A percentile compares a stretch with the other conserved stretches of the same genome.
These are phyloP conservation scores for Platycercus adscitus DNA, from an alignment of 2,113 vertebrate genomes.

Conservation along the genomic window DNA sequence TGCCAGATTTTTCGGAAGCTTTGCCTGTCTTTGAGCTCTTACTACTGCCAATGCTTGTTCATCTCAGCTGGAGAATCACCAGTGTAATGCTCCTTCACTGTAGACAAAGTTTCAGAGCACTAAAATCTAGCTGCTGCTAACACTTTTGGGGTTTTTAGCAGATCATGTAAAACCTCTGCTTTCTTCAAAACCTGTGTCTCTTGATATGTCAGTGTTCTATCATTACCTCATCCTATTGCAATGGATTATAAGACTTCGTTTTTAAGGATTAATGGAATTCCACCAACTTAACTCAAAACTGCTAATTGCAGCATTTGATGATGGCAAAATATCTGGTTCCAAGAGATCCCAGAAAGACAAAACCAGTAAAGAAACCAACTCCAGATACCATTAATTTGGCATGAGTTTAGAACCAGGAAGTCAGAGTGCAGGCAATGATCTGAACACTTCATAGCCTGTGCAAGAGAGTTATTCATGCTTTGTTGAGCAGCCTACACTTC, in stretches of 20 bases:
- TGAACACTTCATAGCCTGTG: background rate
- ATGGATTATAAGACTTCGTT: background rate
- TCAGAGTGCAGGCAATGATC: background rate
- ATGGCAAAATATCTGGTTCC: background rate
- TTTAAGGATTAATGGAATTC: background rate
- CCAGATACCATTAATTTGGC: background rate
- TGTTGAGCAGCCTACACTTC: constrained; percentile 8
- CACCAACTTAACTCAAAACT: background rate
- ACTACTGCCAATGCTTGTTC: background rate
- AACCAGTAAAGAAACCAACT: background rate
- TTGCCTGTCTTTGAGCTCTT: background rate
- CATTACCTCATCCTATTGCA: background rate
- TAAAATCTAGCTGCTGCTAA: background rate
- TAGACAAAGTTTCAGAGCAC: background rate
- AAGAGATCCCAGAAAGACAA: background rate
- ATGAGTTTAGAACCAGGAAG: background rate
- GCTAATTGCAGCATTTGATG: background rate
- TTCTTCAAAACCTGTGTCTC: background rate
- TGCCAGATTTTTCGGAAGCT: background rate
- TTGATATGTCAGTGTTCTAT: background rate
- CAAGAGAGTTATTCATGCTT: background rate
- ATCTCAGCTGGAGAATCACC: background rate
- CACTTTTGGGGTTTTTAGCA: background rate
- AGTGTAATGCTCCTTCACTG: background rate
- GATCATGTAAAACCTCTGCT: background rate